Percentiles rank a stretch among this genome's conserved stretches.
These are phyloP conservation scores for Conus canariensis DNA, from an alignment of 2,888 invertebrate genomes.

Conservation along the genomic window DNA sequence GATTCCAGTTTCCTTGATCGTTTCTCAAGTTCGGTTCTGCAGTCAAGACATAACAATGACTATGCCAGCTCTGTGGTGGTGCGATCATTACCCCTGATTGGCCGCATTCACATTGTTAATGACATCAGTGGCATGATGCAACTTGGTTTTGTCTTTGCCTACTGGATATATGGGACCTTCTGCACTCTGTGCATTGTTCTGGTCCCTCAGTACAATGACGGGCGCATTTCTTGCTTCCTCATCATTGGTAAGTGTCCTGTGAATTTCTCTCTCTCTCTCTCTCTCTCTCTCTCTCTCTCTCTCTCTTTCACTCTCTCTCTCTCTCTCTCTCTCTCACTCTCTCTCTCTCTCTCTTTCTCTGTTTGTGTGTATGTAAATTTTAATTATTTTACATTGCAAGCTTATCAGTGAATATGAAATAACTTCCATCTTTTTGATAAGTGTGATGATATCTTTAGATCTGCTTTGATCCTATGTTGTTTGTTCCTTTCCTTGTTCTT, in stretches of 20 bases:
- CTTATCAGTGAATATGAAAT: too few species aligned
- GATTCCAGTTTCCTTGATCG: not conserved
- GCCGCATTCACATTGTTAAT: constrained; percentile 59
- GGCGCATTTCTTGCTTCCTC: constrained; percentile 54
- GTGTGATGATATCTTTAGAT: too few species aligned
- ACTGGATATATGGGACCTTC: constrained; percentile 75
- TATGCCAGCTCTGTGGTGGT: constrained; percentile 51
- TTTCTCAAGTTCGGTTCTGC: not conserved
- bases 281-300: too few species aligned
- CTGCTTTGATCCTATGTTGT: too few species aligned
- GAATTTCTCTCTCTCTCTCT: too few species aligned
- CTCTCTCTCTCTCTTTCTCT: too few species aligned
- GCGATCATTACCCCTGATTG: constrained; percentile 52
- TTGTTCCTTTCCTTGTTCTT: too few species aligned
- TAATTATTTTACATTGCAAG: too few species aligned
- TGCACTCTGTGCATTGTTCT: constrained; percentile 68
- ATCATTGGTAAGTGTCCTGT: constrained; percentile 63
- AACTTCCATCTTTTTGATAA: too few species aligned
- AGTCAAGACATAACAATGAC: constrained; percentile 35
- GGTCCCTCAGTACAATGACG: constrained; percentile 69
- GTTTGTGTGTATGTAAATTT: too few species aligned
- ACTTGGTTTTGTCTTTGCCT: constrained; percentile 62
- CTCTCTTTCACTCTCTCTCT: too few species aligned
- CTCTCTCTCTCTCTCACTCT: too few species aligned
- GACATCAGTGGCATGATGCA: constrained; percentile 64